Base-by-base conservation (phyloP, 2,113 vertebrate species). In the Marcusenius ussheri region DNA sequence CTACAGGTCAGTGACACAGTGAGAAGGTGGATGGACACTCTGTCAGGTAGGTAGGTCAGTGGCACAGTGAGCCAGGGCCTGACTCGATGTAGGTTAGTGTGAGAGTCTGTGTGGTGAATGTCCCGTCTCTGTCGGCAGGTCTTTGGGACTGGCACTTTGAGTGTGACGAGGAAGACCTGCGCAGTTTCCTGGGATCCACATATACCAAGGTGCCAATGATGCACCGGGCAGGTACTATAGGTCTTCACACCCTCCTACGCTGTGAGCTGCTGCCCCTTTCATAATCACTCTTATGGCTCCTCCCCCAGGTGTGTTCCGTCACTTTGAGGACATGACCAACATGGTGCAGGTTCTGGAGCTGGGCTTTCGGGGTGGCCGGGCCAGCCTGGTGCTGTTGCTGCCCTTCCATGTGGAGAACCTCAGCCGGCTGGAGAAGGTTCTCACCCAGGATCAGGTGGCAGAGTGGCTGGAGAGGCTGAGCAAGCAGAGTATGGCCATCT, bases 121-220 rank as follows among this genome's bases (percentile, higher is more conserved):
- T 84, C 83, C 39, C 3, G 3, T 27, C 39, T 84, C 45, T 53
- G 50, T 87, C 88, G 90, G 83, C 91, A 95, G 95, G 94, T 4
- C 90, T 95, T 89, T 95, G 95, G 94, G 92, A 93, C 93, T 90
- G 91, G 89, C 90, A 92, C 77, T 95, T 95, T 92, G 92, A 53
- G 4, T 56, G 90, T 42, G 92, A 92, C 21, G 93, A 87, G 24
- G 4, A 74, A 11, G 94, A 95, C 49, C 89, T n/a, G 1, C 92
- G 91, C 35, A 92, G 86, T 90, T 95, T 96, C 92, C 45, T 95
- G 89, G 94, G 95, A 11, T 93, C 91, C 62, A 92, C 93, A 90
- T 95, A 95, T 92, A 95, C 94, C 83, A 95, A 94, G 93, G 95
- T 95, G 87, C 8, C 89, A 50, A 95, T 95, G 94, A 94, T 95